These are phyloP conservation scores for Atherinomorus stipes DNA, from an alignment of 2,113 vertebrate genomes.

Conservation along the genomic window DNA sequence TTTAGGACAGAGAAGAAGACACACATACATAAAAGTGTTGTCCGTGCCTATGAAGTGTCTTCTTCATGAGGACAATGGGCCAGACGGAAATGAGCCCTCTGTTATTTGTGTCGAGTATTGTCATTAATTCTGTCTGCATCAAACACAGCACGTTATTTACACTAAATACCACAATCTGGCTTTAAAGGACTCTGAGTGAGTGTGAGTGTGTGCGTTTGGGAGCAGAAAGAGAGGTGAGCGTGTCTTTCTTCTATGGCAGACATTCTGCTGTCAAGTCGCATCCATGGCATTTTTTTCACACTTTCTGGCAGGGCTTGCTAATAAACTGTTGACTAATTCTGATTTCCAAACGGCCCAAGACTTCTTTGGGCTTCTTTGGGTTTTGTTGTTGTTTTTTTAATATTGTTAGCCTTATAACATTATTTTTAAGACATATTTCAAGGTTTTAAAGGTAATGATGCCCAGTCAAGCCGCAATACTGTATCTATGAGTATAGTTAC, in stretches of 20 bases:
- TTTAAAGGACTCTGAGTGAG: slow-evolving; percentile 66
- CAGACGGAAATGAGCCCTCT: slow-evolving; percentile 78
- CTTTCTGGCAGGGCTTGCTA: no score
- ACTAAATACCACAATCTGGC: slow-evolving; percentile 82
- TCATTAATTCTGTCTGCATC: slow-evolving; percentile 83
- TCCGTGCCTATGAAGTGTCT: slow-evolving; percentile 52
- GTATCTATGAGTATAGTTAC: no score
- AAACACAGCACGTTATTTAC: slow-evolving; percentile 84
- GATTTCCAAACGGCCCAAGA: no score
- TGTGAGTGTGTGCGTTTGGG: slow-evolving; percentile 28
- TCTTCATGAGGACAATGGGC: slow-evolving; percentile 57
- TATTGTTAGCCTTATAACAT: no score
- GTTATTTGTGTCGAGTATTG: slow-evolving; percentile 82
- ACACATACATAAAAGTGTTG: slow-evolving; percentile 28
- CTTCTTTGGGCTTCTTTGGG: no score
- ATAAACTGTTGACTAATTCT: no score
- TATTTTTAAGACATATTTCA: no score
- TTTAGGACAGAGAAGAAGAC: not conserved
- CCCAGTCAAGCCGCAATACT: no score
- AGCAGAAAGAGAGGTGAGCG: not conserved
- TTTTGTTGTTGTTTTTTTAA: no score
- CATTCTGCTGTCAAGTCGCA: slow-evolving; percentile 53
- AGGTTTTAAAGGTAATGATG: no score
- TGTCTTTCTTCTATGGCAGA: slow-evolving; percentile 29
- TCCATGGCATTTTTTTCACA: slow-evolving; percentile 62